Evolutionary conservation across 2,797 vertebrate genomes (phyloP).

Genomic region (Pyrocephalus nanus): DNA sequence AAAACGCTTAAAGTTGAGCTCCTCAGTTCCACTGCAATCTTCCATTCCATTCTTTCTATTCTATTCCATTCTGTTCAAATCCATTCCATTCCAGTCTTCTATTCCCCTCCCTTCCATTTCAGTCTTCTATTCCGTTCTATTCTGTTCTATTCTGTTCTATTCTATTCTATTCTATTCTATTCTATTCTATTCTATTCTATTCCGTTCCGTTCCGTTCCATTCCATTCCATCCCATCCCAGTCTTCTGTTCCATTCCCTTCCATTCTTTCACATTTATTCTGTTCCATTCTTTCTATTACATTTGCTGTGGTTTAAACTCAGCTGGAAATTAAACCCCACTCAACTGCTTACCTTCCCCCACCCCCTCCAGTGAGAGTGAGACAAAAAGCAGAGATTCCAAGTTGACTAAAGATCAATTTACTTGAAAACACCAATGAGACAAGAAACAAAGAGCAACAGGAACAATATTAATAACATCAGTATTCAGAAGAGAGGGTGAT

Average conservation of each 20-base stretch:
- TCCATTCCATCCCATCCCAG: background rate
- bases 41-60: background rate
- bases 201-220: background rate
- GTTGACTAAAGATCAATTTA: background rate
- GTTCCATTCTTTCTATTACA: background rate
- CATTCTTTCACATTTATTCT: background rate
- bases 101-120: fast-evolving
- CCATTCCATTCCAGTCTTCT: background rate
- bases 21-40: background rate
- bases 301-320: background rate
- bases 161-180: no score
- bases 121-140: background rate
- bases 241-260: background rate
- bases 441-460: background rate
- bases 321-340: background rate
- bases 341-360: background rate
- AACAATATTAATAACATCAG: background rate
- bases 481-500: background rate
- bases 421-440: background rate
- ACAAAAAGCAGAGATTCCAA: background rate
- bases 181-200: background rate
- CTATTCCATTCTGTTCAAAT: background rate
- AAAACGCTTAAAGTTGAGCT: background rate
- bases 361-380: background rate
- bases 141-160: background rate